These are phyloP conservation scores for Drosophila buzzatii DNA, from an alignment of 2,888 invertebrate genomes.

Conservation along the genomic window DNA sequence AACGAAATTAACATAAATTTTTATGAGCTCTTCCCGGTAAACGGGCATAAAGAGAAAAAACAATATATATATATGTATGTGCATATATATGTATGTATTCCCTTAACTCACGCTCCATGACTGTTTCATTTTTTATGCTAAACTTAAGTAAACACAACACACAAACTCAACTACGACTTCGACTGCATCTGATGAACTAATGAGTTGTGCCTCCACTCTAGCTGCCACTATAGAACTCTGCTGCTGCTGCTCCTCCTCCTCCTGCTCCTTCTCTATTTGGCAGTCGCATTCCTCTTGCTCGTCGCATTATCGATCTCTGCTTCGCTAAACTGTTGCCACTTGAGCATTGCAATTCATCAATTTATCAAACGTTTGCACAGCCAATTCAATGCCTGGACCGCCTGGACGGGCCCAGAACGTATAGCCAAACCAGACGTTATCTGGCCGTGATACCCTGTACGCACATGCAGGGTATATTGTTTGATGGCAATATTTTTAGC, in stretches of 20 bases:
- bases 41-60: conserved; percentile 27
- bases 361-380: conserved; percentile 78
- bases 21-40: conserved; percentile 68
- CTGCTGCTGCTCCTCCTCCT: not conserved
- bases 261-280: not conserved
- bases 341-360: conserved; percentile 76
- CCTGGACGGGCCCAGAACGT: conserved; percentile 21
- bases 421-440: conserved; percentile 39
- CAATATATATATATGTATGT: conserved; percentile 9
- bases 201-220: conserved; percentile 59
- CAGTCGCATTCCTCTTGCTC: not conserved
- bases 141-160: conserved; percentile 69
- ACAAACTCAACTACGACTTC: conserved; percentile 32
- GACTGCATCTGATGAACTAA: conserved; percentile 59
- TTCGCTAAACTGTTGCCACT: conserved; percentile 80
- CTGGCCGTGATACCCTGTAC: conserved; percentile 7
- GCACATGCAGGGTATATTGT: not conserved
- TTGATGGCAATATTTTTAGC: not conserved
- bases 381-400: conserved; percentile 66
- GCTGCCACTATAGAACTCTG: conserved; percentile 11
- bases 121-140: conserved; percentile 72
- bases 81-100: conserved; percentile 10
- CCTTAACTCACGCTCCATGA: conserved; percentile 56
- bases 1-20: conserved; percentile 81
- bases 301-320: conserved; percentile 55